Evolutionary conservation across 2,113 vertebrate species (phyloP).

Genomic region (Drymodes brunneopygia): DNA sequence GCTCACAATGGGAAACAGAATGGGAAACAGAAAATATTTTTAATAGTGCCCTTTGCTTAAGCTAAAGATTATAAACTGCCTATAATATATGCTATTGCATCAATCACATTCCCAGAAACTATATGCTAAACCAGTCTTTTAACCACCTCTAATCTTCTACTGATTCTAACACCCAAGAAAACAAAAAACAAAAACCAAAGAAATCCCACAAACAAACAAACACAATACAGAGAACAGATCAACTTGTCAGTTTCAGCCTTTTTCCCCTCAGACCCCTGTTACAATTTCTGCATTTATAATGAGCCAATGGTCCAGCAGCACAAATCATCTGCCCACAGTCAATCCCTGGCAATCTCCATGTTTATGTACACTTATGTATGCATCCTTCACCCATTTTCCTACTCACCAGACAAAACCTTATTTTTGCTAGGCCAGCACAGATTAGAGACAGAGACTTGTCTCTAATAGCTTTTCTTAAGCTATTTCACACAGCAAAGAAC

Average conservation of each 20-base stretch:
- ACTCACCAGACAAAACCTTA: not conserved
- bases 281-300: not conserved
- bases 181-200: not conserved
- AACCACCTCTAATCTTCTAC: not conserved
- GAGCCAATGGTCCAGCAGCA: not conserved
- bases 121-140: not conserved
- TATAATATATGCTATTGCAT: not conserved
- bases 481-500: not conserved
- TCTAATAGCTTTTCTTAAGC: not conserved
- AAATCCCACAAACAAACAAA: not conserved
- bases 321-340: not conserved
- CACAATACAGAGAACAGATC: not conserved
- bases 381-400: not conserved
- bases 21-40: not conserved
- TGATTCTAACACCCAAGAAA: not conserved
- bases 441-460: not conserved
- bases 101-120: not conserved
- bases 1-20: not conserved
- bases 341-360: not conserved
- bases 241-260: not conserved
- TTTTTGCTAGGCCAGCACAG: not conserved
- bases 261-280: not conserved
- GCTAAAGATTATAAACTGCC: not conserved
- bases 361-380: not conserved
- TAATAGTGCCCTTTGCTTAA: not conserved